Evolutionary conservation across 2,113 vertebrate genomes (phyloP), one percentile per base, ranked within the genome.

Genomic region (Amazona vittata): DNA sequence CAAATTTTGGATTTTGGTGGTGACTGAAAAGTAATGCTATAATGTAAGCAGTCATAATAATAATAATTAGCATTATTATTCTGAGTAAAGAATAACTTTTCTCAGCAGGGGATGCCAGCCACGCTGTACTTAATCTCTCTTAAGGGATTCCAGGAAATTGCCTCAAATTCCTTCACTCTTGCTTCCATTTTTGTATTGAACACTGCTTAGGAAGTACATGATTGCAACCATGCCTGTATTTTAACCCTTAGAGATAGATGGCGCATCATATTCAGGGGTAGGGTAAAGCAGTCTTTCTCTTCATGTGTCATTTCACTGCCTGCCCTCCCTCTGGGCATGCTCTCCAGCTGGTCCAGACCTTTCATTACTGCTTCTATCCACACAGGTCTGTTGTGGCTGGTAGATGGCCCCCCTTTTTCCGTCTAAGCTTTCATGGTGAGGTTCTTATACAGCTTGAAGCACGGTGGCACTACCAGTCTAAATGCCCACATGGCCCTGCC

Each of bases 51-150:
- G 69, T 46, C 47, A 77, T 81, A 79, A 93, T 86, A 94, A 86
- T 90, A 95, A 85, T 86, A 92, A 97, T 91, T 62, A 94, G 18
- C 53, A 78, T 70, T 90, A 83, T 93, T 83, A 89, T 94, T 94
- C 86, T 75, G 64, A 94, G 29, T 50, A 29, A 85, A 96, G 63
- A 94, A 71, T 75, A 63, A 14, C 90, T 93, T 93, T 89, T 83
- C 89, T 84, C 76, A 83, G 46, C 46, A 67, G 64, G 73, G 37
- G 55, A 33, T 52, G 55, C 82, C 69, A 92, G 33, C 19, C 55
- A 71, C 59, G 39, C 39, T 89, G 91, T 78, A 92, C 82, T 78
- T 39, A 89, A 35, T 86, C 69, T 95, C 73, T 92, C 68, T 64
- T 78, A 20, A 89, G 86, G 41, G 41, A 83, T 67, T 92, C 59